phyloP scores from a whole-genome alignment of 2,888 invertebrate species.

The Schizotus pectinicornis region DNA sequence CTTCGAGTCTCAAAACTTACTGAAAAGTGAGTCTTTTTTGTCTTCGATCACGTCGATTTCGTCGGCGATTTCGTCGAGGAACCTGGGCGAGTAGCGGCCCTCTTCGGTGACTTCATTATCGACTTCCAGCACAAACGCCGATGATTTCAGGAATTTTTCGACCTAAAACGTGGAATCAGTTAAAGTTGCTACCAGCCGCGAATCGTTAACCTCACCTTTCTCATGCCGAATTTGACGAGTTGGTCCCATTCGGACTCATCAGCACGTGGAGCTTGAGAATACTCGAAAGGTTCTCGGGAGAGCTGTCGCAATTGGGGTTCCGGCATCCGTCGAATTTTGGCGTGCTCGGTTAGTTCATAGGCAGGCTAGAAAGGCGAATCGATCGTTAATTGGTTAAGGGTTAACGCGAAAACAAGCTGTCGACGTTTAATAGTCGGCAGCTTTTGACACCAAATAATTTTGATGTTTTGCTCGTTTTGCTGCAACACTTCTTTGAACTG shows the following conservation, averaged over 20 bases:
- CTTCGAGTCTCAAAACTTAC: constrained; percentile 62
- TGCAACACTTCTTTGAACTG: no score
- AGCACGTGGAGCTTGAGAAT: constrained; percentile 71
- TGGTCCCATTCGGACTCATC: constrained; percentile 84
- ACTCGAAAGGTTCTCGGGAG: constrained; percentile 75
- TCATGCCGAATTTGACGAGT: constrained; percentile 75
- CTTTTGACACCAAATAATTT: no score
- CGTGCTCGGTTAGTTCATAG: constrained; percentile 69
- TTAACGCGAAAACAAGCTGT: background rate
- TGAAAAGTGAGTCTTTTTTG: constrained; percentile 79
- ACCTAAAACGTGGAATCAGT: constrained; percentile 45
- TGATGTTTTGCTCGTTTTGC: no score
- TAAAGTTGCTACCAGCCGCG: background rate
- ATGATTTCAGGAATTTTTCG: constrained; percentile 76
- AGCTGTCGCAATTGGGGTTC: constrained; percentile 73
- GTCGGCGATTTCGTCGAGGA: constrained; percentile 82
- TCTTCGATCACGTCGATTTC: constrained; percentile 84
- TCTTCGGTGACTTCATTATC: constrained; percentile 78
- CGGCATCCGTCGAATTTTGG: constrained; percentile 72
- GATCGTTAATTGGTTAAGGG: background rate
- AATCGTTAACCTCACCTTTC: constrained; percentile 63
- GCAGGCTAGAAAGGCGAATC: constrained; percentile 46
- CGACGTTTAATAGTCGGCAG: background rate
- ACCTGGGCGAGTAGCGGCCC: constrained; percentile 78
- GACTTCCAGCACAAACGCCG: constrained; percentile 75